Conservation (phyloP, 2,888 invertebrate genomes). For the Torymus aiolomorphi region DNA sequence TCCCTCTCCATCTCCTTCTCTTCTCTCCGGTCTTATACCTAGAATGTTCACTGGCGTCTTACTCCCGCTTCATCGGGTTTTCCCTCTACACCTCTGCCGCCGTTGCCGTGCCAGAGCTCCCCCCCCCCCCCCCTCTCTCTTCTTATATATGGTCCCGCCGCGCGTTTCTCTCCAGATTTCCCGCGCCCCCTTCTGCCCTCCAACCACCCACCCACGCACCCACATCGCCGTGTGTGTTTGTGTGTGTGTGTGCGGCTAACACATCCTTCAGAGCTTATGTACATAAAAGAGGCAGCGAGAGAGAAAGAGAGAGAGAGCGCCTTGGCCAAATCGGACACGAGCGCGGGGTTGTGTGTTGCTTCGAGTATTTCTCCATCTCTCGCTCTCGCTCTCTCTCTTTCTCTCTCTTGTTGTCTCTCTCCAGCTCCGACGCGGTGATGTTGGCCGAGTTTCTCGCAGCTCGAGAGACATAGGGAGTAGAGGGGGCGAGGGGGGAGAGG, state of each 20-base stretch:
- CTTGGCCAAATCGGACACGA: conserved; percentile 43
- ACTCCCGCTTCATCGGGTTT: conserved; percentile 37
- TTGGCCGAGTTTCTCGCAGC: conserved; percentile 56
- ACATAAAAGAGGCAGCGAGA: conserved; percentile 28
- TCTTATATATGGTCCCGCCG: conserved; percentile 26
- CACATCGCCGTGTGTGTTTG: conserved; percentile 18
- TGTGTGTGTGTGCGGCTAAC: conserved; percentile 9
- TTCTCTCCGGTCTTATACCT: conserved; percentile 23
- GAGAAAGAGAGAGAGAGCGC: background rate
- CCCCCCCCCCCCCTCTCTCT: background rate
- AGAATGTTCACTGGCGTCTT: conserved; percentile 52
- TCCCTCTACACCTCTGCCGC: background rate
- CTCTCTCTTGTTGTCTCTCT: conserved; percentile 1
- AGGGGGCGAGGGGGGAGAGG: background rate
- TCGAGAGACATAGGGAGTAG: conserved; percentile 30
- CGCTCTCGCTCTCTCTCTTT: conserved; percentile 16
- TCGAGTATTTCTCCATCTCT: conserved; percentile 25
- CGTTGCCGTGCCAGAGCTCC: conserved; percentile 14
- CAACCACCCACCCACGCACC: conserved; percentile 40
- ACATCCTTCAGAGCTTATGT: conserved; percentile 44
- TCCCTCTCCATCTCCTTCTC: background rate
- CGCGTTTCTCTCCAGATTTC: conserved; percentile 35
- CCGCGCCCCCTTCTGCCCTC: conserved; percentile 1
- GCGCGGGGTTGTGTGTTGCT: conserved; percentile 31
- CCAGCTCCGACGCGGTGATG: conserved; percentile 33